Percentiles rank a stretch among this genome's conserved stretches.
phyloP scores from a whole-genome alignment of 2,888 invertebrate genomes.

The Macroteleia sp. region DNA sequence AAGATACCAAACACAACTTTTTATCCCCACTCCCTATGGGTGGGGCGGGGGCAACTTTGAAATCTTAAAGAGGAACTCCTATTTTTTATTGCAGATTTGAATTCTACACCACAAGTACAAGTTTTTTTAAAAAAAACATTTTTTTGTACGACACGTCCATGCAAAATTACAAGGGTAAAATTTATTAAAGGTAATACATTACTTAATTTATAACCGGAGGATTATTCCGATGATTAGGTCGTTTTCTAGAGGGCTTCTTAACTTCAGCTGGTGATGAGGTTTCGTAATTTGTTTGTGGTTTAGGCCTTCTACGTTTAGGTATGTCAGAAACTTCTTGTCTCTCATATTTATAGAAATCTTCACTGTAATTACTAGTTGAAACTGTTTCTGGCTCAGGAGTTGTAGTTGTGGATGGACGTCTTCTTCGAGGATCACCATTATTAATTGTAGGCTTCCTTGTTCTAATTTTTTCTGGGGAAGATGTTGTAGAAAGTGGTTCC shows the following conservation, averaged over 20 bases:
- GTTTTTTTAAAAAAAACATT: no score
- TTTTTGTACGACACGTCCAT: no score
- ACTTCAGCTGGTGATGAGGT: slow-evolving; percentile 62
- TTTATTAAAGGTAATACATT: no score
- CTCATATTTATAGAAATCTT: slow-evolving; percentile 68
- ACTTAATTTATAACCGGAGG: slow-evolving; percentile 58
- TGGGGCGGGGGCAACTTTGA: no score
- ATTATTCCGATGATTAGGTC: slow-evolving; percentile 69
- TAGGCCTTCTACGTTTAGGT: slow-evolving; percentile 69
- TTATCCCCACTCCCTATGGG: no score
- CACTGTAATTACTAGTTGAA: slow-evolving; percentile 12
- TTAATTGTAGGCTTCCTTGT: slow-evolving; percentile 70
- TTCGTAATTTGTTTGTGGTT: slow-evolving; percentile 68
- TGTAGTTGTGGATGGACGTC: slow-evolving; percentile 71
- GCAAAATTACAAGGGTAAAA: no score
- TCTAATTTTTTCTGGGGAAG: slow-evolving; percentile 67
- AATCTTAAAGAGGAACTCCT: no score
- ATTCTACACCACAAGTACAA: no score
- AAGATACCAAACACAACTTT: no score
- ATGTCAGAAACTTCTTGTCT: slow-evolving; percentile 66
- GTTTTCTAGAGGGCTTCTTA: slow-evolving; percentile 67
- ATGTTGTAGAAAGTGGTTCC: slow-evolving; percentile 67
- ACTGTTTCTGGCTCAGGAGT: slow-evolving; percentile 62
- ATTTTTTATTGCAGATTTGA: no score
- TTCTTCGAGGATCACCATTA: slow-evolving; percentile 61